Percentiles rank a stretch among this genome's conserved stretches.
Conservation (phyloP, 2,888 invertebrate species). For the Automeris io region DNA sequence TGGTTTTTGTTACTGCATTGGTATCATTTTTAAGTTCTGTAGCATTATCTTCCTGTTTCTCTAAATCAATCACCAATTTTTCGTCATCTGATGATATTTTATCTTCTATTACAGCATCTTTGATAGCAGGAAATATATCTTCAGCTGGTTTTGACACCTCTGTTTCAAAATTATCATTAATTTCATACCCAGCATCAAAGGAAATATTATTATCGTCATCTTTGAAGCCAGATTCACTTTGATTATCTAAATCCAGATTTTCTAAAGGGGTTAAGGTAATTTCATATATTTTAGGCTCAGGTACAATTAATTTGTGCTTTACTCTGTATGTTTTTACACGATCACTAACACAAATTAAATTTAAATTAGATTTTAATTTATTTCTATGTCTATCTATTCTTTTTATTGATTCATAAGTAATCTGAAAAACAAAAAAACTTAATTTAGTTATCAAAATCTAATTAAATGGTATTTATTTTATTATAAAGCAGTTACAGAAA, state of each 20-base stretch:
- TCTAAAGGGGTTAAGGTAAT: constrained; percentile 9
- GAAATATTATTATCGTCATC: constrained; percentile 5
- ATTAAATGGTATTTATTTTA: neutral
- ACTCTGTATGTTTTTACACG: constrained; percentile 26
- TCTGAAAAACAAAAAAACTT: constrained; percentile 18
- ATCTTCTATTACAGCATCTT: constrained; percentile 10
- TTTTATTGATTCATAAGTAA: constrained; percentile 32
- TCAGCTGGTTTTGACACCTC: neutral
- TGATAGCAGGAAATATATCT: constrained; percentile 10
- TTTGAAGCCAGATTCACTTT: constrained; percentile 16
- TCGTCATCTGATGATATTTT: constrained; percentile 19
- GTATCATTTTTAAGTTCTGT: neutral
- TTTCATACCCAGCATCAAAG: constrained; percentile 4
- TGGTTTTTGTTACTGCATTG: neutral
- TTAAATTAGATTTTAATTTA: constrained; percentile 31
- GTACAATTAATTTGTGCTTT: constrained; percentile 19
- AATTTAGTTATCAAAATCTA: neutral
- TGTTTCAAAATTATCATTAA: constrained; percentile 7
- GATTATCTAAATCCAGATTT: constrained; percentile 12
- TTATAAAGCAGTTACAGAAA: no score
- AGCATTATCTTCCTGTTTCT: neutral
- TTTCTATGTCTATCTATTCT: constrained; percentile 30
- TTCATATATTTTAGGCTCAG: constrained; percentile 11
- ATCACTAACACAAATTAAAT: constrained; percentile 24
- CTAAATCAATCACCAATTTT: constrained; percentile 13